phyloP scores from a whole-genome alignment of 1,140 invertebrate genomes.

The Drosophila parvula region DNA sequence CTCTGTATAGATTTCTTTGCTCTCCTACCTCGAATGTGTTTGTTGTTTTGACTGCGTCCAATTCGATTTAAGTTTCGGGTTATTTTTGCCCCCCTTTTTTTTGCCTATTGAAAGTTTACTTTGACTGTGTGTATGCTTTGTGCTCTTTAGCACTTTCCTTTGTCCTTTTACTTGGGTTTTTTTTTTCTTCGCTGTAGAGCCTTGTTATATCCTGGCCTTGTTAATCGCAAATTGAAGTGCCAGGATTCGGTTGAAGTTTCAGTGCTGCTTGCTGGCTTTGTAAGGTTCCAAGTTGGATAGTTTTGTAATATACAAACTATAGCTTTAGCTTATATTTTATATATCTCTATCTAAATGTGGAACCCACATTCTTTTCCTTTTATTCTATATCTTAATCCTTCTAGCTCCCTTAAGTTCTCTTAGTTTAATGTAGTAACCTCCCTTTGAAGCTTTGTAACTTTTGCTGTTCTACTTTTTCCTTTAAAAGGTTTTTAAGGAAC shows the following conservation, averaged over 20 bases:
- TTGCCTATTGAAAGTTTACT: slow-evolving; percentile 41
- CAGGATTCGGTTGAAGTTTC: not conserved
- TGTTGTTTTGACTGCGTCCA: slow-evolving; percentile 22
- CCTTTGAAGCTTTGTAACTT: not conserved
- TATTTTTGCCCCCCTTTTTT: no score
- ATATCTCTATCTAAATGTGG: not conserved
- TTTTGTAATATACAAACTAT: not conserved
- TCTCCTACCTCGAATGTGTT: not conserved
- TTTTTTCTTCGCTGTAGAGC: not conserved
- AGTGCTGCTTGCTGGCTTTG: not conserved
- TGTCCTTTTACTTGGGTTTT: not conserved
- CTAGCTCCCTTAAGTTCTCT: not conserved
- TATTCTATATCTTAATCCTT: not conserved
- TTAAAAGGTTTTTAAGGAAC: not conserved
- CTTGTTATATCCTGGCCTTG: slow-evolving; percentile 2
- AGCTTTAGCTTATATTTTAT: not conserved
- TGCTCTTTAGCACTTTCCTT: slow-evolving; percentile 18
- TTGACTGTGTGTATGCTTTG: slow-evolving; percentile 22
- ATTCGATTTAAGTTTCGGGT: slow-evolving; percentile 66
- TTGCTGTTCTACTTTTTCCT: not conserved
- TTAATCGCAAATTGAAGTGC: not conserved
- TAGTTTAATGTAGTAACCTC: not conserved
- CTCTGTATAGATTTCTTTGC: not conserved
- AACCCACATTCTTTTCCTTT: not conserved
- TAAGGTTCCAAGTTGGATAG: not conserved